Conservation (phyloP, 2,888 invertebrate genomes). For the Sminthurides aquaticus region DNA sequence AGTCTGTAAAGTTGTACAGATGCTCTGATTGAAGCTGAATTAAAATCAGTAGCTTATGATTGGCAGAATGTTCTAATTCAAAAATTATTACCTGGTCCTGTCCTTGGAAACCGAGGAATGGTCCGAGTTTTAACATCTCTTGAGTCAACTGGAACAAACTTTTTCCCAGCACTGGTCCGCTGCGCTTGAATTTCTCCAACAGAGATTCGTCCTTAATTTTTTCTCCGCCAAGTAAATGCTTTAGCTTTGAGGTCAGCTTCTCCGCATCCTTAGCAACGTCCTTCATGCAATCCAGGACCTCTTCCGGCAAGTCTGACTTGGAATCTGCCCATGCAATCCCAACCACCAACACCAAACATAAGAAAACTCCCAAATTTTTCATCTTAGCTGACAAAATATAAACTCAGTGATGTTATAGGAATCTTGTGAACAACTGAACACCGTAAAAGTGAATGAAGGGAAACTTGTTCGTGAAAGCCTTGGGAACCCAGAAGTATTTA, state of each 20-base stretch:
- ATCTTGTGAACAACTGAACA: too few species aligned
- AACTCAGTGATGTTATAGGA: too few species aligned
- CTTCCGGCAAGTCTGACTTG: neutral
- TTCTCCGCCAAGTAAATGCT: neutral
- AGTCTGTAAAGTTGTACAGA: too few species aligned
- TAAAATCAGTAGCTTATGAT: neutral
- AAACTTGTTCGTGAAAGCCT: too few species aligned
- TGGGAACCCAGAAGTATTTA: too few species aligned
- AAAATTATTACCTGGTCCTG: neutral
- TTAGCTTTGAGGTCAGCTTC: neutral
- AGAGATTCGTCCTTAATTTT: neutral
- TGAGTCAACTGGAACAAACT: neutral
- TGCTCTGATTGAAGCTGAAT: neutral
- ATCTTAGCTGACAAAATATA: too few species aligned
- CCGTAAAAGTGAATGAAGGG: too few species aligned
- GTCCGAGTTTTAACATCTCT: neutral
- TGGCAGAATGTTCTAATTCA: neutral
- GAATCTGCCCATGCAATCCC: neutral
- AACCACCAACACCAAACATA: neutral
- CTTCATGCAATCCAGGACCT: neutral
- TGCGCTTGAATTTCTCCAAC: neutral
- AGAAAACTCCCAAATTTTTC: too few species aligned
- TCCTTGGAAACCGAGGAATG: neutral
- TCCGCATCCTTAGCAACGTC: neutral
- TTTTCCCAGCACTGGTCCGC: neutral